Evolutionary conservation across 2,113 vertebrate species (phyloP).

Genomic region (Cryptomyrus ogoouensis): DNA sequence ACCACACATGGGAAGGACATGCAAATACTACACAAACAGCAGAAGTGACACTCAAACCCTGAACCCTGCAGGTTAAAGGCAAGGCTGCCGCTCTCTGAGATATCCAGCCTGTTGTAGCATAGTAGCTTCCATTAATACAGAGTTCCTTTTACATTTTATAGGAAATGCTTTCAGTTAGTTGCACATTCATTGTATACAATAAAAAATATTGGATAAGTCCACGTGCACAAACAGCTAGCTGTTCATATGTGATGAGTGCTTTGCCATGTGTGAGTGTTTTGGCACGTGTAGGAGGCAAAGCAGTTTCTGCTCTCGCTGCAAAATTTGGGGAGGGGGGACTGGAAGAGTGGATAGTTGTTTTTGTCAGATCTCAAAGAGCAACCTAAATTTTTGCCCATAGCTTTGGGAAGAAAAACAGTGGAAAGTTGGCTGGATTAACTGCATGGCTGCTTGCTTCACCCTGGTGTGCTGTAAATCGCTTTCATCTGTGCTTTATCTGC

Average conservation of each 20-base stretch:
- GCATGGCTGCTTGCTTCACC: not conserved
- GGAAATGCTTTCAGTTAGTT: not conserved
- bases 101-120: not conserved
- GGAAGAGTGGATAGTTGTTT: conserved; percentile 5
- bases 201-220: not conserved
- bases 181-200: not conserved
- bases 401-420: conserved; percentile 7
- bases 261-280: not conserved
- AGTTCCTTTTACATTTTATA: not conserved
- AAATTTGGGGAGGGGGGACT: not conserved
- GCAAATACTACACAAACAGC: not conserved
- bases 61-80: not conserved
- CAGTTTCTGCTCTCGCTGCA: not conserved
- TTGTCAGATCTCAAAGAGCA: not conserved
- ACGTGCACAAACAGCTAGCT: not conserved
- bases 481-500: conserved; percentile 1
- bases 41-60: not conserved
- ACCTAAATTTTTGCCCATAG: not conserved
- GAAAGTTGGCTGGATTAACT: conserved; percentile 1
- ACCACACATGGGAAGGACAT: not conserved
- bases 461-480: conserved; percentile 1
- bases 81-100: not conserved
- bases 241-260: not conserved
- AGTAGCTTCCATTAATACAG: not conserved
- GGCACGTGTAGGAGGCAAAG: not conserved